Evolutionary conservation across 1,140 invertebrate species (phyloP), one percentile per base, ranked within the genome.

Genomic region (Drosophila yakuba): DNA sequence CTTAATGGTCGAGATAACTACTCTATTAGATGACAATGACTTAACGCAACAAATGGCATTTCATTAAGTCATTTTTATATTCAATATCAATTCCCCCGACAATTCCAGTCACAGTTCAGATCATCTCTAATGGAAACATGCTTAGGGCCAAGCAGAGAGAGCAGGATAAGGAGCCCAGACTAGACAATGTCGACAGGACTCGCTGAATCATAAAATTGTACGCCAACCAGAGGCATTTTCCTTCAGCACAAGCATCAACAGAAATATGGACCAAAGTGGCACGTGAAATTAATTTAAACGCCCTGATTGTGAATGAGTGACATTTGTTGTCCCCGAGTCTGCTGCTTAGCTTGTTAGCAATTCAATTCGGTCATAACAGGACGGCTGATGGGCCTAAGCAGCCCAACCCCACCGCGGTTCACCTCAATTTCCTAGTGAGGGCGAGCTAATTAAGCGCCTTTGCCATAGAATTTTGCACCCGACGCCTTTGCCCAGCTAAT

Each of bases 211-310:
- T 68, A 35, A 67, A 79, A 85, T 64, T 84, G 59, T 48, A 39
- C 32, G 43, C 52, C 36, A 56, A 43, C 50, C 44, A 36, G 23
- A 48, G 14, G 38, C 50, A 20, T 36, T 47, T 32, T 54, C 17
- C 12, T 28, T 41, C 28, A 14, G 14, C 28, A 32, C 20, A 35
- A 39, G 38, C 43, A 50, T 17, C 23, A 28, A 23, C 17, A 56
- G 67, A 52, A 28, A 69, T 39, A 57, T 32, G 15, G 20, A 36
- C 38, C 35, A 73, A 44, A 68, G 35, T 32, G 72, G 62, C 63
- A 82, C 78, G 78, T 84, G 62, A 86, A 88, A 88, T 78, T 82
- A 75, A 82, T 86, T 85, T 88, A 78, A 75, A 78, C 60, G 69
- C 58, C 60, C 43, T 86, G 78, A 71, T 82, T 81, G 44, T 55